A percentile compares a stretch with the other conserved stretches of the same genome.
phyloP scores from a whole-genome alignment of 2,888 invertebrate species.

The Caenorhabditis sp. region DNA sequence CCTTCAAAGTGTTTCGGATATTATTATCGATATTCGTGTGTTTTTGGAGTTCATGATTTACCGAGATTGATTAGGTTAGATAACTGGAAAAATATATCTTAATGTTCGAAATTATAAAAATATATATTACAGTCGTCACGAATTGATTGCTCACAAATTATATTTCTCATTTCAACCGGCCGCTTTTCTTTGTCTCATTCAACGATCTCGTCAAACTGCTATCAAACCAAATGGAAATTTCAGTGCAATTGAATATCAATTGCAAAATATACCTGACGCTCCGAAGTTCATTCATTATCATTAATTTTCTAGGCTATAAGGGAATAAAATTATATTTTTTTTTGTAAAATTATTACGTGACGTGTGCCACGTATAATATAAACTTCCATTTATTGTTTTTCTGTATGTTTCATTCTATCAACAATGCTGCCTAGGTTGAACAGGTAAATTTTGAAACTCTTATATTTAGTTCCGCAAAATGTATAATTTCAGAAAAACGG shows the following conservation, averaged over 20 bases:
- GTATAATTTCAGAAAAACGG: too few species aligned
- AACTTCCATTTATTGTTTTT: too few species aligned
- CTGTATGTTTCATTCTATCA: too few species aligned
- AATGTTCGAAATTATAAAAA: not conserved
- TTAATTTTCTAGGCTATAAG: not conserved
- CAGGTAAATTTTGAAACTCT: too few species aligned
- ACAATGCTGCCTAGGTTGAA: too few species aligned
- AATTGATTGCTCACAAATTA: conserved; percentile 43
- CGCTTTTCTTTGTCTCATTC: conserved; percentile 39
- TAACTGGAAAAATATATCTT: not conserved
- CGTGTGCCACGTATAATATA: too few species aligned
- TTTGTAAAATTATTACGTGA: too few species aligned
- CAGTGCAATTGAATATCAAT: not conserved
- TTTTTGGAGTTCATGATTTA: conserved; percentile 35
- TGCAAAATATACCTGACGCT: not conserved
- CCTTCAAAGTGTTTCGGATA: conserved; percentile 37
- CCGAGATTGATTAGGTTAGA: conserved; percentile 21
- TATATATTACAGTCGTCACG: conserved; percentile 25
- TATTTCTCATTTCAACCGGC: conserved; percentile 44
- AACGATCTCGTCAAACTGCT: conserved; percentile 12
- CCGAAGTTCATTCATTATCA: not conserved
- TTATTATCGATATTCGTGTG: conserved; percentile 37
- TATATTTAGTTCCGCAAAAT: too few species aligned
- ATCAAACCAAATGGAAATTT: not conserved
- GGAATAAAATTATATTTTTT: too few species aligned